These are phyloP conservation scores for Drosophila antonietae DNA, from an alignment of 2,888 invertebrate genomes.

Conservation along the genomic window DNA sequence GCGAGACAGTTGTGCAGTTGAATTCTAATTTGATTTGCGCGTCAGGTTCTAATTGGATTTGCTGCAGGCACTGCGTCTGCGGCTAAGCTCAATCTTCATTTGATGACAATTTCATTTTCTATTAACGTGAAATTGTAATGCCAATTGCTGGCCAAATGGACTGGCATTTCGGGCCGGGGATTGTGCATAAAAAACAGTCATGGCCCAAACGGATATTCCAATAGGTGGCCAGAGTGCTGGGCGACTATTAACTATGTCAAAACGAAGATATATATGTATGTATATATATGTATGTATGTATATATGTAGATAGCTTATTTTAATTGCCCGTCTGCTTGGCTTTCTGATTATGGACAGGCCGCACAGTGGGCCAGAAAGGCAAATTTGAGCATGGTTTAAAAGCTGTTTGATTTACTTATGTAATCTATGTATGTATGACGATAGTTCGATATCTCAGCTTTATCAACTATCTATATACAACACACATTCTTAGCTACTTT, in stretches of 20 bases:
- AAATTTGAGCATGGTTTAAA: no score
- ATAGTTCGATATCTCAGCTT: no score
- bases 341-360: conserved; percentile 18
- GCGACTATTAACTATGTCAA: conserved; percentile 30
- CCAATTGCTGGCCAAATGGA: conserved; percentile 52
- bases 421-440: no score
- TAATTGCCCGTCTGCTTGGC: conserved; percentile 62
- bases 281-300: conserved; percentile 14
- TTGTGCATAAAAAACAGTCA: conserved; percentile 65
- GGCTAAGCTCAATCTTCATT: conserved; percentile 69
- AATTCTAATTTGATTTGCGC: conserved; percentile 72
- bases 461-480: no score
- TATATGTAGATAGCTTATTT: conserved; percentile 68
- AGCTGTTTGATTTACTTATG: not conserved
- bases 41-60: conserved; percentile 75
- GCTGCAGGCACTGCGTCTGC: conserved; percentile 44
- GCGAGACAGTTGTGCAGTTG: conserved; percentile 22
- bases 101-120: conserved; percentile 79
- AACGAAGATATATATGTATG: conserved; percentile 6
- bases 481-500: not conserved
- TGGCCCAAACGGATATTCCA: conserved; percentile 14
- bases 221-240: conserved; percentile 11
- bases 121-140: conserved; percentile 66
- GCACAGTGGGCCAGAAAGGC: conserved; percentile 25
- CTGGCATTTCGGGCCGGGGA: not conserved